phyloP scores from a whole-genome alignment of 2,888 invertebrate species.

The Tenthredo distinguenda region DNA sequence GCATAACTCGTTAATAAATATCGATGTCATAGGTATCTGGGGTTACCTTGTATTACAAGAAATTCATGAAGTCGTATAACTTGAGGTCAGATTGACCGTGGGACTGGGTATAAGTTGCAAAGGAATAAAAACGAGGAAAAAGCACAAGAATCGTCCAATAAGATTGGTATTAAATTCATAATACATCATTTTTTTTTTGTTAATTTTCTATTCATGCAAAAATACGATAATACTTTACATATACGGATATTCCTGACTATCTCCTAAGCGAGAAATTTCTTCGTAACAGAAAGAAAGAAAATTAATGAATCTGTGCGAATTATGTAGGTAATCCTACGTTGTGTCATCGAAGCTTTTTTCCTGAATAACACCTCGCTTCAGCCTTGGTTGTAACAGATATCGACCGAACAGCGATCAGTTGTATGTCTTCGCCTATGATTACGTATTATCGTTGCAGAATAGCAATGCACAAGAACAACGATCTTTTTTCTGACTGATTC shows the following conservation, averaged over 20 bases:
- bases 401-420: slow-evolving; percentile 33
- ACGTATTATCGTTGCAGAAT: slow-evolving; percentile 16
- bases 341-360: slow-evolving; percentile 21
- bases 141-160: neutral
- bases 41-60: neutral
- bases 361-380: slow-evolving; percentile 26
- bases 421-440: slow-evolving; percentile 38
- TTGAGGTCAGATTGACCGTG: neutral
- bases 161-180: neutral
- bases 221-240: neutral
- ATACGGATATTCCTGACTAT: neutral
- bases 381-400: slow-evolving; percentile 25
- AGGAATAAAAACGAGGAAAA: neutral
- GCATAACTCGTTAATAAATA: neutral
- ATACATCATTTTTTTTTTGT: neutral
- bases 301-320: neutral
- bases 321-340: slow-evolving; percentile 5
- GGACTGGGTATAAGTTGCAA: neutral
- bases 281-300: neutral
- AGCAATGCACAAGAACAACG: neutral
- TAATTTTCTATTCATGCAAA: neutral
- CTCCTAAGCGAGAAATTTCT: neutral
- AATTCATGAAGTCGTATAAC: neutral
- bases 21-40: neutral
- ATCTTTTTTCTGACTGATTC: neutral